Conservation (phyloP, 1,140 invertebrate genomes). For the Hycleus phaleratus region DNA sequence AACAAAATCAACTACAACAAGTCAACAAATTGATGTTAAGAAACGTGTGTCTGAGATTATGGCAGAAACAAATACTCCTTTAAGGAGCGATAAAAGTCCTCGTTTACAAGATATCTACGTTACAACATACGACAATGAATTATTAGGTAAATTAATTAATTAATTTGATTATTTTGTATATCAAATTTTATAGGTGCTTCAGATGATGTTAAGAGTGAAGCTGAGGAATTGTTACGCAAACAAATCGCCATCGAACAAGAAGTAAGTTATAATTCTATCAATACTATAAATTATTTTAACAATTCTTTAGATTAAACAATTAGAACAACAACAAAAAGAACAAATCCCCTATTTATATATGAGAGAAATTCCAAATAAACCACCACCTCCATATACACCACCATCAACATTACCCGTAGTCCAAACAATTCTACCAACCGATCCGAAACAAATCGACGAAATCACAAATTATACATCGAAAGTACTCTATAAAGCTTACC, state of each 20-base stretch:
- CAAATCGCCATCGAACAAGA: slow-evolving; percentile 55
- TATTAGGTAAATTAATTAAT: no score
- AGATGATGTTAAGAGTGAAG: slow-evolving; percentile 25
- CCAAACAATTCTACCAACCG: slow-evolving; percentile 41
- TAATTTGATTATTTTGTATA: no score
- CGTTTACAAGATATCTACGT: slow-evolving; percentile 35
- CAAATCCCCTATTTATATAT: slow-evolving; percentile 50
- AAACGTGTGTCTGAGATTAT: slow-evolving; percentile 36
- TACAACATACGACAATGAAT: slow-evolving; percentile 30
- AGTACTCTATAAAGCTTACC: slow-evolving; percentile 42
- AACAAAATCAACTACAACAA: neutral
- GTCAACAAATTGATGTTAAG: slow-evolving; percentile 26
- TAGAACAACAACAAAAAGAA: slow-evolving; percentile 49
- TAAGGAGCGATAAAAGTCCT: slow-evolving; percentile 31
- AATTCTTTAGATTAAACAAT: slow-evolving; percentile 47
- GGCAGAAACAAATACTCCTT: slow-evolving; percentile 22
- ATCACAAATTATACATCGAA: slow-evolving; percentile 44
- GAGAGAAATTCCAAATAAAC: slow-evolving; percentile 62
- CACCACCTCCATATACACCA: slow-evolving; percentile 62
- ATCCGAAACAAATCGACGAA: slow-evolving; percentile 42
- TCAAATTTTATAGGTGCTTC: neutral
- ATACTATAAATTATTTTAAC: no score
- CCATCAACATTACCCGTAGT: slow-evolving; percentile 39
- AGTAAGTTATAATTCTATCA: slow-evolving; percentile 35
- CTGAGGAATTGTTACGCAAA: slow-evolving; percentile 40